Conservation (phyloP, 2,888 invertebrate species). For the Leucophenga montana region DNA sequence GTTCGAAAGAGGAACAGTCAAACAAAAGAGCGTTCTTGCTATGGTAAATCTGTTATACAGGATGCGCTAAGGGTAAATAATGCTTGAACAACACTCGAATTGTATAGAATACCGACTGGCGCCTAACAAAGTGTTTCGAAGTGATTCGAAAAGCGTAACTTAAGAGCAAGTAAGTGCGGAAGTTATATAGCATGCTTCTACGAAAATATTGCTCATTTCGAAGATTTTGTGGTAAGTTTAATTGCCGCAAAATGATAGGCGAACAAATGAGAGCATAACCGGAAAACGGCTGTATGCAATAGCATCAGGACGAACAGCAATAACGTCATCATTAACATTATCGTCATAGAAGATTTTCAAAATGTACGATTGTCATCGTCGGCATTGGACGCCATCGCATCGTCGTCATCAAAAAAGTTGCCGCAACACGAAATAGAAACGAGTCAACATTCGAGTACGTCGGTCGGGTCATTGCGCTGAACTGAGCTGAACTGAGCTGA, state of each 20-base stretch:
- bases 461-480: slow-evolving; percentile 70
- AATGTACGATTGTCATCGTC: slow-evolving; percentile 41
- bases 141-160: too few relatives aligned
- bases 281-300: slow-evolving; percentile 12
- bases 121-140: too few relatives aligned
- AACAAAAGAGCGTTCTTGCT: too few relatives aligned
- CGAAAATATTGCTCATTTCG: slow-evolving; percentile 56
- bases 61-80: slow-evolving; percentile 36
- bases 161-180: slow-evolving; percentile 12
- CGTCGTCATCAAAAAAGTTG: slow-evolving; percentile 51
- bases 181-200: not conserved
- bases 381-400: slow-evolving; percentile 31
- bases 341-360: slow-evolving; percentile 35
- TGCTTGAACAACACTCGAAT: too few relatives aligned
- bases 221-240: slow-evolving; percentile 58
- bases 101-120: too few relatives aligned
- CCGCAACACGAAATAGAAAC: slow-evolving; percentile 63
- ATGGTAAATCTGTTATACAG: slow-evolving; percentile 49
- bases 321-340: slow-evolving; percentile 21
- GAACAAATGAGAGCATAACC: not conserved
- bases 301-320: slow-evolving; percentile 9
- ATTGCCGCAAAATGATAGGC: slow-evolving; percentile 50
- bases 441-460: slow-evolving; percentile 70
- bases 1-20: not conserved
- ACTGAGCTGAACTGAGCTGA: slow-evolving; percentile 39